These are phyloP conservation scores for Turritopsis dohrnii DNA, from an alignment of 30 jellyfish, hydroid and myxozoan species.

Conservation along the genomic window DNA sequence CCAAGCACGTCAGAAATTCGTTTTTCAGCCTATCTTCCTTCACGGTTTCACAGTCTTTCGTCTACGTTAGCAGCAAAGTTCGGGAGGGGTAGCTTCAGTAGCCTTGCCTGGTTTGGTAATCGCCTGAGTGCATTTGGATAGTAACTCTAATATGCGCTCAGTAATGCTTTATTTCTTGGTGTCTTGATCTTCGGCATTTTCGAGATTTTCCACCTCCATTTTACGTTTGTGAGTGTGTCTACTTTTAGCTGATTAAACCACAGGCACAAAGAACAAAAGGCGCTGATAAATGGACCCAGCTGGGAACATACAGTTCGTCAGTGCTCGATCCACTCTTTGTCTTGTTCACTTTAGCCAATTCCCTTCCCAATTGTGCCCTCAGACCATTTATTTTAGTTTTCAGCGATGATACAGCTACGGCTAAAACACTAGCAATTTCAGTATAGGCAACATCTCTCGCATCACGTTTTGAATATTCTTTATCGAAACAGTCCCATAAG, in stretches of 20 bases:
- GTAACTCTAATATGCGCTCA: slow-evolving; percentile 4
- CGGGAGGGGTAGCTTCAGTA: slow-evolving; percentile 16
- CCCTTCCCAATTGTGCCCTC: too few relatives aligned
- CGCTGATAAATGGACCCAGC: too few relatives aligned
- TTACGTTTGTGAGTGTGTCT: slow-evolving; percentile 2
- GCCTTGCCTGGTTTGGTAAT: slow-evolving; percentile 9
- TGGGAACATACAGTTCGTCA: neutral
- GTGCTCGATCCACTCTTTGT: too few relatives aligned
- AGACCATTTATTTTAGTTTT: too few relatives aligned
- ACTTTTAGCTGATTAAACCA: too few relatives aligned
- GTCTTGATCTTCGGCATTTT: slow-evolving; percentile 3
- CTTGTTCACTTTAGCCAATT: too few relatives aligned
- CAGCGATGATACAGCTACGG: too few relatives aligned
- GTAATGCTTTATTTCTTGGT: slow-evolving; percentile 6
- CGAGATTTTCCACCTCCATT: slow-evolving; percentile 5
- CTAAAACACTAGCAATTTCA: too few relatives aligned
- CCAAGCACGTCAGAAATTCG: slow-evolving; percentile 11
- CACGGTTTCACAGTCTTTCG: slow-evolving; percentile 3
- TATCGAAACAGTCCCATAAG: too few relatives aligned
- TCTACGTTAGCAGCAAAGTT: slow-evolving; percentile 9
- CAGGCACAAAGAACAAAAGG: too few relatives aligned
- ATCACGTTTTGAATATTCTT: too few relatives aligned
- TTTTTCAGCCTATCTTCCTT: slow-evolving; percentile 2
- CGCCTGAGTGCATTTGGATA: slow-evolving; percentile 10
- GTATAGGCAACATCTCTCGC: too few relatives aligned